These are phyloP conservation scores for Chinchilla lanigera DNA, from an alignment of 2,113 vertebrate genomes.

Conservation along the genomic window DNA sequence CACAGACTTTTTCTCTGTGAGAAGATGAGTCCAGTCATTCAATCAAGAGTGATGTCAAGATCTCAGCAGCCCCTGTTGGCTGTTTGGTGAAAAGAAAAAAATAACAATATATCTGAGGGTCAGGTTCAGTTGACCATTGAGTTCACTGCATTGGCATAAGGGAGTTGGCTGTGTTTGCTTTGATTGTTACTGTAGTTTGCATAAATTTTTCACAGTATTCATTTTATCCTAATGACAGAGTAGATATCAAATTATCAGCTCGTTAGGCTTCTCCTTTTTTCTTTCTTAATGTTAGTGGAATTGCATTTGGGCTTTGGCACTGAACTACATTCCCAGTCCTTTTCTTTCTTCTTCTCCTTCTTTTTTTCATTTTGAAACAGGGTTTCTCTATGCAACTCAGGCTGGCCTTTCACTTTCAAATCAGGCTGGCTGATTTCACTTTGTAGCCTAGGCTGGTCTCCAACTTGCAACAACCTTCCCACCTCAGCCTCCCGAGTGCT, in stretches of 20 bases:
- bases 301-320: neutral
- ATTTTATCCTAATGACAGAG: neutral
- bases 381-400: too few species aligned
- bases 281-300: neutral
- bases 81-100: neutral
- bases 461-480: too few species aligned
- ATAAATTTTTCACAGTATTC: neutral
- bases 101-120: neutral
- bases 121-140: neutral
- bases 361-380: neutral
- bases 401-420: too few species aligned
- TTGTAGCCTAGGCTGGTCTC: too few species aligned
- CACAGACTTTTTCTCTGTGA: neutral
- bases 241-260: neutral
- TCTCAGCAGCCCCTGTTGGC: neutral
- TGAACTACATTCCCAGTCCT: neutral
- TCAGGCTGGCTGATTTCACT: too few species aligned
- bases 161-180: neutral
- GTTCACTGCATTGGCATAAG: neutral
- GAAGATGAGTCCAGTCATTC: neutral
- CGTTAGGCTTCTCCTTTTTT: neutral
- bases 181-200: neutral
- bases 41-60: neutral
- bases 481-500: too few species aligned
- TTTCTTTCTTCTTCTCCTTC: neutral